phyloP scores from a whole-genome alignment of 2,888 invertebrate genomes.

The Harmothoe impar region DNA sequence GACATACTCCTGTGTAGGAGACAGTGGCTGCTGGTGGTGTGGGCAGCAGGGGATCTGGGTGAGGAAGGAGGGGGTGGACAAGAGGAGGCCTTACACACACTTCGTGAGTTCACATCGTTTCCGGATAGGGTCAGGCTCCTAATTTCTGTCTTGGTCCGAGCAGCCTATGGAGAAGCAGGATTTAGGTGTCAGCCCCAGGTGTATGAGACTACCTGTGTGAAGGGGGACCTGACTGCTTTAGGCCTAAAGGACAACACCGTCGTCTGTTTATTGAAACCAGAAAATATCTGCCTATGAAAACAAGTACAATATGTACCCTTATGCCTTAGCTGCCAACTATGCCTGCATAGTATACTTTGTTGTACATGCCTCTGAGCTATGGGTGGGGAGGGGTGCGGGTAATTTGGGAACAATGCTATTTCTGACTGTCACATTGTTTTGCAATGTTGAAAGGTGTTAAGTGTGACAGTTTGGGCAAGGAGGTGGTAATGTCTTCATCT shows the following conservation, averaged over 20 bases:
- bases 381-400: too few species aligned
- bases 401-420: too few species aligned
- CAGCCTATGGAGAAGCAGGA: neutral
- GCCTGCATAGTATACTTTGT: too few species aligned
- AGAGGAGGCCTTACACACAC: neutral
- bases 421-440: too few species aligned
- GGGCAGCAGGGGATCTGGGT: neutral
- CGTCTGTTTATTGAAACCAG: constrained; percentile 50
- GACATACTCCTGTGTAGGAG: neutral
- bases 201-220: constrained; percentile 17
- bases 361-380: too few species aligned
- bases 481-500: too few species aligned
- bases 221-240: neutral
- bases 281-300: constrained; percentile 44
- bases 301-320: constrained; percentile 24
- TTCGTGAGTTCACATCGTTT: constrained; percentile 38
- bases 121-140: neutral
- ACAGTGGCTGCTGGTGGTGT: neutral
- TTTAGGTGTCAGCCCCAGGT: neutral
- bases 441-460: too few species aligned
- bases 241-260: constrained; percentile 33
- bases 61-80: constrained; percentile 2
- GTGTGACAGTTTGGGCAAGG: too few species aligned
- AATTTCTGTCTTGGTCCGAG: neutral
- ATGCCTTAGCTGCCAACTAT: neutral